phyloP scores from a whole-genome alignment of 1,140 invertebrate genomes.

The Monochamus saltuarius region DNA sequence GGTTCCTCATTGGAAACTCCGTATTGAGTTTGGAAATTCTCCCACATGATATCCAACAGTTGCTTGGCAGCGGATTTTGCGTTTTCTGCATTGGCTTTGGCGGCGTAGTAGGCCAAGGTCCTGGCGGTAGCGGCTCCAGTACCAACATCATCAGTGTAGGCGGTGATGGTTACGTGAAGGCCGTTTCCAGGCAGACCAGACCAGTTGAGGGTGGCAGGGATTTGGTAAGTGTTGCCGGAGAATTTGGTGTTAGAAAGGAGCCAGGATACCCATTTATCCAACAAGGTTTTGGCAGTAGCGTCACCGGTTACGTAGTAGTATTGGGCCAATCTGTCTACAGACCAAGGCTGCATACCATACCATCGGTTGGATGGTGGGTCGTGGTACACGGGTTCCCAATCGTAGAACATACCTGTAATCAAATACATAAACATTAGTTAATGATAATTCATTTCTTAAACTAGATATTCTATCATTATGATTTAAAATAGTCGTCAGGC shows the following conservation, averaged over 20 bases:
- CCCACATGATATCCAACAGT: slow-evolving; percentile 11
- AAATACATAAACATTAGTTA: too few species aligned
- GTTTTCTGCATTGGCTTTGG: slow-evolving; percentile 8
- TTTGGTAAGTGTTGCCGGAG: background rate
- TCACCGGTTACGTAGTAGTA: slow-evolving; percentile 16
- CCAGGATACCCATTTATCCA: slow-evolving; percentile 13
- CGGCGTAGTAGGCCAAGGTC: slow-evolving; percentile 9
- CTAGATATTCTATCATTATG: too few species aligned
- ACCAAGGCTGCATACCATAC: too few species aligned
- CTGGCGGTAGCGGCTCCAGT: slow-evolving; percentile 4
- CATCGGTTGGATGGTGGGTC: too few species aligned
- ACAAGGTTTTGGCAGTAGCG: background rate
- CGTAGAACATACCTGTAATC: too few species aligned
- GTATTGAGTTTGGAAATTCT: background rate
- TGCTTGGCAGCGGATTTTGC: slow-evolving; percentile 3
- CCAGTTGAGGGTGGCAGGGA: background rate
- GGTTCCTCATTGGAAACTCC: slow-evolving; percentile 1
- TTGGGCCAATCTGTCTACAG: too few species aligned
- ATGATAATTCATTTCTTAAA: too few species aligned
- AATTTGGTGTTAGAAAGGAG: background rate
- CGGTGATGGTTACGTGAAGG: background rate
- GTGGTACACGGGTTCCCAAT: too few species aligned
- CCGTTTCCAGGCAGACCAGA: background rate
- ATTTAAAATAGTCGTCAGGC: too few species aligned
- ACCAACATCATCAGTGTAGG: background rate